Conservation (phyloP, 2,888 invertebrate species). For the Netelia inedita region DNA sequence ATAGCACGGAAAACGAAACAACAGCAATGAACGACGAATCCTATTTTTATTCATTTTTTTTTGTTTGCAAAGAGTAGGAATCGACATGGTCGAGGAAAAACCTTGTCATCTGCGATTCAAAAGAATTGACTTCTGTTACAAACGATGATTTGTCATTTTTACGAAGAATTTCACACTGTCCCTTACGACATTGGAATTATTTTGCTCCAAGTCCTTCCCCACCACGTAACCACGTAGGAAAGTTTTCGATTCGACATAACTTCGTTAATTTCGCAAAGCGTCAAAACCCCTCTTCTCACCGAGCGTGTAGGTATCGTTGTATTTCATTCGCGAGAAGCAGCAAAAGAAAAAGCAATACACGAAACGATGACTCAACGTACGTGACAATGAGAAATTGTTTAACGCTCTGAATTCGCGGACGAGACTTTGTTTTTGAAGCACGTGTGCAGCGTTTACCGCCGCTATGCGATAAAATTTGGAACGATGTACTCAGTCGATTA, state of each 20-base stretch:
- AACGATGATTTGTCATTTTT: neutral
- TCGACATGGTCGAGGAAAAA: neutral
- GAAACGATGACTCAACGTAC: slow-evolving; percentile 41
- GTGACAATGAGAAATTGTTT: slow-evolving; percentile 47
- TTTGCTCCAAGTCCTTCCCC: neutral
- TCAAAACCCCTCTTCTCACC: neutral
- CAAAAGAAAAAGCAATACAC: neutral
- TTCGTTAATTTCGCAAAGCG: neutral
- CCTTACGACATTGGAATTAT: neutral
- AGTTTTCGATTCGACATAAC: neutral
- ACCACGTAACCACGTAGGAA: neutral
- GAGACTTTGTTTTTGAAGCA: slow-evolving; percentile 12
- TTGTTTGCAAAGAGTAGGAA: neutral
- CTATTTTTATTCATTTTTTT: too few species aligned
- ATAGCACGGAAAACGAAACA: neutral
- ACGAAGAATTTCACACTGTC: neutral
- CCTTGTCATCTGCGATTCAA: neutral
- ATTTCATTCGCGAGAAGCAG: slow-evolving; percentile 16
- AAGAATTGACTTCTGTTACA: neutral
- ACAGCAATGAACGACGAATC: too few species aligned
- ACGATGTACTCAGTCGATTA: neutral
- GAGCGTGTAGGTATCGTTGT: neutral
- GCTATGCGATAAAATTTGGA: neutral
- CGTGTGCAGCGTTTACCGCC: neutral
- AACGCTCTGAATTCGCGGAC: neutral